These are phyloP conservation scores for Crambe crambe DNA, from an alignment of 37 sponge, comb jelly and placozoan species.

Conservation along the genomic window DNA sequence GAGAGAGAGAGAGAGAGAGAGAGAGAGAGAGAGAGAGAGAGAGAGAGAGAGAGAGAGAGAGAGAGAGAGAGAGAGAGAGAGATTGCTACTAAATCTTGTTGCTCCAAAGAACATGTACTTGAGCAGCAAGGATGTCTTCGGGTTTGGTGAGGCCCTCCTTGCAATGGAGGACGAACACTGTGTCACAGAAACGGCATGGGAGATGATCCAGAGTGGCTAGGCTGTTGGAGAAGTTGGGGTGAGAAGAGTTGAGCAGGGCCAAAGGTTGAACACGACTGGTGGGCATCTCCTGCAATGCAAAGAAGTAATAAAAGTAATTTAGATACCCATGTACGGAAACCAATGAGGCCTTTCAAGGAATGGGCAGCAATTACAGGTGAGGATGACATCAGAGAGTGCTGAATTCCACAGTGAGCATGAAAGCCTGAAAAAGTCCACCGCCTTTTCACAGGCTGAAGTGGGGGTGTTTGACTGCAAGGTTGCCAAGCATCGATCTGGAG, in stretches of 20 bases:
- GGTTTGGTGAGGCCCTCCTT: constrained; percentile 55
- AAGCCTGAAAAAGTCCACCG: no score
- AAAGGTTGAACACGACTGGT: constrained; percentile 10
- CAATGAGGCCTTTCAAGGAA: no score
- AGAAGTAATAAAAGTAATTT: no score
- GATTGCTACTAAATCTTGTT: not conserved
- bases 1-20: not conserved
- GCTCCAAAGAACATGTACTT: constrained; percentile 24
- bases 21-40: not conserved
- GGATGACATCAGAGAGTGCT: no score
- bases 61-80: no score
- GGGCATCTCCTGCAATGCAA: constrained; percentile 4
- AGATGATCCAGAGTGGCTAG: constrained; percentile 71
- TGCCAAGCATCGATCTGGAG: no score
- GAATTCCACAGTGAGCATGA: no score
- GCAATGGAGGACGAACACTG: constrained; percentile 86
- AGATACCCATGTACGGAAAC: no score
- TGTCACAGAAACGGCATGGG: constrained; percentile 74
- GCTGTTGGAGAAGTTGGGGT: constrained; percentile 35
- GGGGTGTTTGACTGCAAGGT: no score
- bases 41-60: not conserved
- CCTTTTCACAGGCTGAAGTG: no score
- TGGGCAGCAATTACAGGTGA: no score
- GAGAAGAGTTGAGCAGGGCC: constrained; percentile 50
- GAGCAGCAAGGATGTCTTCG: constrained; percentile 67